Base-by-base conservation (phyloP, 2,888 invertebrate species). In the Synergus japonicus region DNA sequence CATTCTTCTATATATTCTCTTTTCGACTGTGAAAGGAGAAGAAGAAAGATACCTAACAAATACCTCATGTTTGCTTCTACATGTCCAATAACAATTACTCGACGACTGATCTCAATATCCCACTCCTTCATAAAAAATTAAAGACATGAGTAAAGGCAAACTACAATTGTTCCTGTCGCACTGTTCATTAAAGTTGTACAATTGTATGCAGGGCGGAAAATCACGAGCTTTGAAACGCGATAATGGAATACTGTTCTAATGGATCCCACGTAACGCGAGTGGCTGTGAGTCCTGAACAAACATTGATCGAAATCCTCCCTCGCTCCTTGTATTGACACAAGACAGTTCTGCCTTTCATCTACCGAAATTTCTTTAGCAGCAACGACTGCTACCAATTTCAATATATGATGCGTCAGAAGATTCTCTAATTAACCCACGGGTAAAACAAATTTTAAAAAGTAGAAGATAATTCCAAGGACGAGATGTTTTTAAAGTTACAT, bases 211-310 rank as follows among this genome's bases (percentile, higher is more conserved):
- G 78, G 76, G 80, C 76, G 60, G 65, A 63, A 76, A 73, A 73
- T 81, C 78, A 73, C 66, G 67, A 76, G 76, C 78, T 81, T 76
- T 76, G 80, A 78, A 81, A 76, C 76, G 76, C 78, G 78, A 77
- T 76, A 78, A 73, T 78, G 63, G 46, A 76, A 64, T 63, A 64
- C 76, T 15, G 63, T 64, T 63, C 63, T 60, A 60, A 76, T 60
- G 76, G 76, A 64, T 76, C 64, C 22, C 63, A 43, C 44, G 76
- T 64, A 63, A 64, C 64, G 76, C 22, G 12, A 76, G 46, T 76
- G 76, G 18, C 82, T 84, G 83, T 84, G 83, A 79, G 81, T 83
- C 78, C 78, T 58, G 82, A 46, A 79, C 81, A 83, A 84, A 84
- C 83, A 83, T 78, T 78, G 60, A 58, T 22, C 63, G 79, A 5